Base-by-base conservation (phyloP, 2,797 vertebrate genomes). In the Rhinophrynus dorsalis region DNA sequence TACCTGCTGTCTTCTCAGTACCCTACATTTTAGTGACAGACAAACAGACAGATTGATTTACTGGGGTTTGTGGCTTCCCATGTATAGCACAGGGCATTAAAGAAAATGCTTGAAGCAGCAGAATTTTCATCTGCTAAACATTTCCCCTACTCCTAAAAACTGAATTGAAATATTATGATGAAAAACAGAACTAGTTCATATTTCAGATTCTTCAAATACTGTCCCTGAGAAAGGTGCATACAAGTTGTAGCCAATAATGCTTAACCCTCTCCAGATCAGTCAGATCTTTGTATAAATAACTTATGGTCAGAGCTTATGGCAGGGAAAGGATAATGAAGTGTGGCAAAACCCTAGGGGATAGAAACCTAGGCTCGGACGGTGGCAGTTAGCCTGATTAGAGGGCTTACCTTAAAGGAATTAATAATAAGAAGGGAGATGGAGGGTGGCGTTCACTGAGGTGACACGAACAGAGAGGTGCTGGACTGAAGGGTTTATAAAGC, bases 131-230 rank as follows among this genome's bases (percentile, higher is more conserved):
- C 48, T 55, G 61, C 54, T 65, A 57, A 72, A 72, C 55, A 58
- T 58, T 58, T 58, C 44, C 48, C 58, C 33, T 50, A 47, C 52
- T 65, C 52, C 32, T 37, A 58, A 55, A n/a, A 35, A n/a, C 27
- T 52, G 30, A 55, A 57, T 59, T 45, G 55, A 64, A 72, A 72
- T 57, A 59, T 72, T 72, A 40, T 72, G 68, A 72, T 72, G 33
- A 40, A 65, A 72, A 72, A 51, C 68, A 72, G 68, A 58, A 52
- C 37, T 17, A 26, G 61, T 72, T 72, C 68, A 65, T 72, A 40
- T 58, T 65, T 72, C 32, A 64, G 54, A 72, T 72, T 72, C 61
- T 35, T 72, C 18, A 58, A 59, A 72, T 72, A 33, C 20, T 38
- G n/a, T 54, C 58, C 26, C 26, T 65, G 51, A 30, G 50, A 33